Percentiles rank a stretch among this genome's conserved stretches.
Conservation (phyloP, 2,888 invertebrate species). For the Drosophila fungiperda region DNA sequence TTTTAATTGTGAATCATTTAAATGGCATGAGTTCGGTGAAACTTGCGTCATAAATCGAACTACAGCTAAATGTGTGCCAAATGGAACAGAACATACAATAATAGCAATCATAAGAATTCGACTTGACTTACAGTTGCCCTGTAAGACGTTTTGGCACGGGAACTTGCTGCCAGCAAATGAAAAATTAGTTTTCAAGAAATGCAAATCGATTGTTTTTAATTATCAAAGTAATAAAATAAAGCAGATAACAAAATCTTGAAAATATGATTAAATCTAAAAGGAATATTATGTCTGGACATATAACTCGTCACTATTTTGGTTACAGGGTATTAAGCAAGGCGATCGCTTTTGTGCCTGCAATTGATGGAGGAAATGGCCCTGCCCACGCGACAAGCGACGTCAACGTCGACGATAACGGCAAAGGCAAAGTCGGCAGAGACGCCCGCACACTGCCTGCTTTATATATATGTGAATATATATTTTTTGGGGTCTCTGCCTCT, state of each 20-base stretch:
- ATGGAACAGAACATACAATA: constrained; percentile 53
- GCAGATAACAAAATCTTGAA: neutral
- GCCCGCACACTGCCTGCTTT: constrained; percentile 43
- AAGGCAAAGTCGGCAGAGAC: constrained; percentile 28
- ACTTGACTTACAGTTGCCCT: constrained; percentile 19
- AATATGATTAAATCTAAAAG: neutral
- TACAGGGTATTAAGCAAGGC: constrained; percentile 47
- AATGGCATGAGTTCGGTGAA: constrained; percentile 40
- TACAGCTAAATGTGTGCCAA: constrained; percentile 72
- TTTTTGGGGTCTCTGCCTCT: constrained; percentile 24
- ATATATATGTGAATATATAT: neutral
- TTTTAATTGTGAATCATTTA: constrained; percentile 50
- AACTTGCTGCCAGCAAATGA: neutral
- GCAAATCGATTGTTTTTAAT: neutral
- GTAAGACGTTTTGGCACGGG: neutral
- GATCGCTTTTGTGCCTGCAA: constrained; percentile 44
- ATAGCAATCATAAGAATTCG: neutral
- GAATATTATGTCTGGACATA: neutral
- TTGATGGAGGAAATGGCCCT: constrained; percentile 56
- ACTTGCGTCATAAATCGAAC: constrained; percentile 71
- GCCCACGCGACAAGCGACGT: constrained; percentile 56
- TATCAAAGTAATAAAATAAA: neutral
- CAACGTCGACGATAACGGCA: constrained; percentile 22
- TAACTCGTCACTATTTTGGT: neutral
- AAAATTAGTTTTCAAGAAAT: neutral